phyloP scores from a whole-genome alignment of 2,888 invertebrate species.

The Drosophila testacea region DNA sequence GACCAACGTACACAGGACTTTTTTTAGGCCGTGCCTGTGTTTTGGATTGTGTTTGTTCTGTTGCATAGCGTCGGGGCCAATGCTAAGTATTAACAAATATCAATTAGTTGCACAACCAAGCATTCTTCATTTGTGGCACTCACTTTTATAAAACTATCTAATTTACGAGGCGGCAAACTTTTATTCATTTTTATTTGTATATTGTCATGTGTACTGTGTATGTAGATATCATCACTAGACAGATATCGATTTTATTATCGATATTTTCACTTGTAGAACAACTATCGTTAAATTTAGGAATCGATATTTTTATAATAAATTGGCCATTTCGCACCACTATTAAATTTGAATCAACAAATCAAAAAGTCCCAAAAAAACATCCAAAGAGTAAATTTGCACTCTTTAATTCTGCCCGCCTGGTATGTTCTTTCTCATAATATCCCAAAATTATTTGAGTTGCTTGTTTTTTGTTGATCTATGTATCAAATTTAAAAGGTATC shows the following conservation, averaged over 20 bases:
- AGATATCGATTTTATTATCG: slow-evolving; percentile 12
- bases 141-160: slow-evolving; percentile 35
- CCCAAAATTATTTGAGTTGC: too few species aligned
- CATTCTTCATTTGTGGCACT: slow-evolving; percentile 12
- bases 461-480: too few species aligned
- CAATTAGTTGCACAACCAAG: neutral
- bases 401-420: neutral
- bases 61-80: slow-evolving; percentile 37
- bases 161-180: slow-evolving; percentile 29
- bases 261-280: neutral
- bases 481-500: too few species aligned
- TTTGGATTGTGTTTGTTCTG: slow-evolving; percentile 24
- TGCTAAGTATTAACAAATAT: slow-evolving; percentile 20
- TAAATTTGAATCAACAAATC: neutral
- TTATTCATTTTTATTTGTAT: slow-evolving; percentile 45
- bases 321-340: neutral
- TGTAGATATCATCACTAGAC: slow-evolving; percentile 1
- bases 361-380: neutral
- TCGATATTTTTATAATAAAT: slow-evolving; percentile 2
- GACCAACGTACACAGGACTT: slow-evolving; percentile 47
- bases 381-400: neutral
- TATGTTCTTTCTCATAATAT: neutral
- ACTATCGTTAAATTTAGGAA: neutral
- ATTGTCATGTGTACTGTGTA: slow-evolving; percentile 31
- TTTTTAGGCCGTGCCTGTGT: slow-evolving; percentile 38